Evolutionary conservation across 2,797 vertebrate genomes (phyloP), one percentile per base, ranked within the genome.

Genomic region (Anguilla obscura): DNA sequence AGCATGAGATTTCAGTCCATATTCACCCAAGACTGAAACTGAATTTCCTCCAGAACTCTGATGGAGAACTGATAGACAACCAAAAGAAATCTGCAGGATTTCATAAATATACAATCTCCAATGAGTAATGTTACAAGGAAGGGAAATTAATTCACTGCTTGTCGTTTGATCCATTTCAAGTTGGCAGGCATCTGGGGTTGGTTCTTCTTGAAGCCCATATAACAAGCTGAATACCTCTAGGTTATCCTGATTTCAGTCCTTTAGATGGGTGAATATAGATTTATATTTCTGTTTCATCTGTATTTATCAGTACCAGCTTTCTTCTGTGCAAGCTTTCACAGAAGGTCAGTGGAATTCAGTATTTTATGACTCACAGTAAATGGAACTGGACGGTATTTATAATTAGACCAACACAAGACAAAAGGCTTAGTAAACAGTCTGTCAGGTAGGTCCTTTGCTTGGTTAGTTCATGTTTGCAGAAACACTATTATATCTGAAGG

Each of bases 1-100:
- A 21, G 36, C 76, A 27, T 74, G 69, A 16, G 12, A 74, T 10
- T 63, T 83, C 30, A 83, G 56, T 84, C 74, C 54, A 50, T 82
- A 66, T 45, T 82, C 30, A 30, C 60, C 24, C n/a, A 83, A 82
- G 79, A 87, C 7, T 7, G 48, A 56, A 82, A 74, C 24, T 87
- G 56, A 48, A 63, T 79, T 56, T 60, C 7, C 56, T 36, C 52
- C 56, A 58, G 36, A 87, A 18, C 58, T 50, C 33, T 87, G 30
- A 54, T 21, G 76, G 52, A 18, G 27, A 40, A 80, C 33, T 45
- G 30, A 63, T 63, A 36, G 24, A 30, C 45, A 87, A 83, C 36
- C 80, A 63, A 54, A 50, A 69, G 27, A 63, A 84, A 84, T 54
- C 87, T 0, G 33, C 36, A 40, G 16, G 33, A 36, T 36, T 71